Conservation (phyloP, 2,797 vertebrate species). For the Clangula hyemalis region DNA sequence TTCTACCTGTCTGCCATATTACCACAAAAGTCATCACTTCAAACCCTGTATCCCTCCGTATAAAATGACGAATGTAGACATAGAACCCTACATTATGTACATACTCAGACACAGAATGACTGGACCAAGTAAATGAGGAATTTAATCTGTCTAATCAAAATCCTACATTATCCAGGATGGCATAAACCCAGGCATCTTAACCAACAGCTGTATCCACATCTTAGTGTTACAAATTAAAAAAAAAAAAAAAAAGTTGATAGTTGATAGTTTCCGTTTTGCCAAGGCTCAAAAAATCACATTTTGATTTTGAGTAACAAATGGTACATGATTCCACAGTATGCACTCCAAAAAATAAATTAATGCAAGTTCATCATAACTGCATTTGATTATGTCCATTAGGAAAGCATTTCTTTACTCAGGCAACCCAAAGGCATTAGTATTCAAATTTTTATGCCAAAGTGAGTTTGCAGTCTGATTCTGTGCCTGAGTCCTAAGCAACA, state of each 20-base stretch:
- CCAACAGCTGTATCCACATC: background rate
- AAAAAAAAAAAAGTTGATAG: no score
- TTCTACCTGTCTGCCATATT: background rate
- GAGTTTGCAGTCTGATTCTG: background rate
- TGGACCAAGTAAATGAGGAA: background rate
- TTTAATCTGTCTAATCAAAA: background rate
- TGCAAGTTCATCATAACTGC: background rate
- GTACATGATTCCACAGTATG: background rate
- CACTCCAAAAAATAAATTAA: background rate
- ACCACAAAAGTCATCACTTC: background rate
- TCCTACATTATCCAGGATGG: background rate
- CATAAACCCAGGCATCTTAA: background rate
- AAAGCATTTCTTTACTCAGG: background rate
- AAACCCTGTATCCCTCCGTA: background rate
- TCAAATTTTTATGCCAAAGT: background rate
- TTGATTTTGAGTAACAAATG: background rate
- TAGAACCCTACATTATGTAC: background rate
- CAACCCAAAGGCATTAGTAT: background rate
- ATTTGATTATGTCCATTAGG: background rate
- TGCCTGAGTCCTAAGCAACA: background rate
- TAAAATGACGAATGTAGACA: background rate
- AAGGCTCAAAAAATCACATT: background rate
- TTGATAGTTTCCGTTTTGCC: background rate
- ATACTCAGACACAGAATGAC: background rate
- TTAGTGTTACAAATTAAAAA: background rate